Conservation (phyloP, 2,888 invertebrate genomes). For the Lasiommata megera region DNA sequence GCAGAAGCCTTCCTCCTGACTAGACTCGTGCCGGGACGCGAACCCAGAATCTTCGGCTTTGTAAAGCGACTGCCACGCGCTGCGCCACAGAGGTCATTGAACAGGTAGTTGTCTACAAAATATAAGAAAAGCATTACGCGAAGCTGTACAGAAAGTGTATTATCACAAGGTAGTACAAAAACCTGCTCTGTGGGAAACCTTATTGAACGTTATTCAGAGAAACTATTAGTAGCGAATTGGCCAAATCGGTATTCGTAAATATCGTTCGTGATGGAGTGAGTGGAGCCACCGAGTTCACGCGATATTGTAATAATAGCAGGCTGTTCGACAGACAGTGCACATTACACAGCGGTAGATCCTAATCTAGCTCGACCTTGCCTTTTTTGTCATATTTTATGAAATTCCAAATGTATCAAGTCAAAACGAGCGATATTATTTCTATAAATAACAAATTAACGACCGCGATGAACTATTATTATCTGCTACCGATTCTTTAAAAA, state of each 20-base stretch:
- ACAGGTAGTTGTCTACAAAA: no score
- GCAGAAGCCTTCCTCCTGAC: no score
- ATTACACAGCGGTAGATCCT: neutral
- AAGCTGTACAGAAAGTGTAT: neutral
- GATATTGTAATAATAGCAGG: constrained; percentile 9
- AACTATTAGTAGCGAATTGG: constrained; percentile 6
- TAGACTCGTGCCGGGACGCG: no score
- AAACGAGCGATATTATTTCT: no score
- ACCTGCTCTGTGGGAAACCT: neutral
- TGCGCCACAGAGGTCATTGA: no score
- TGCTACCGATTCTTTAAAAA: no score
- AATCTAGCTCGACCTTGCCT: neutral
- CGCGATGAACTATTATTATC: no score
- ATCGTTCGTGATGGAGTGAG: constrained; percentile 4
- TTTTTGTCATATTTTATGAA: neutral
- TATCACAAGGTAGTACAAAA: neutral
- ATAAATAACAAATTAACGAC: no score
- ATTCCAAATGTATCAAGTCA: no score
- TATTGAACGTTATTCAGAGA: neutral
- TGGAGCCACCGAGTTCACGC: constrained; percentile 4
- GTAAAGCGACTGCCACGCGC: no score
- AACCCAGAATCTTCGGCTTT: no score
- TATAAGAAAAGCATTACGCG: neutral
- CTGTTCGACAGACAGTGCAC: neutral
- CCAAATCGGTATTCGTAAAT: constrained; percentile 6